phyloP scores from a whole-genome alignment of 2,797 vertebrate genomes.

The Crenichthys baileyi region DNA sequence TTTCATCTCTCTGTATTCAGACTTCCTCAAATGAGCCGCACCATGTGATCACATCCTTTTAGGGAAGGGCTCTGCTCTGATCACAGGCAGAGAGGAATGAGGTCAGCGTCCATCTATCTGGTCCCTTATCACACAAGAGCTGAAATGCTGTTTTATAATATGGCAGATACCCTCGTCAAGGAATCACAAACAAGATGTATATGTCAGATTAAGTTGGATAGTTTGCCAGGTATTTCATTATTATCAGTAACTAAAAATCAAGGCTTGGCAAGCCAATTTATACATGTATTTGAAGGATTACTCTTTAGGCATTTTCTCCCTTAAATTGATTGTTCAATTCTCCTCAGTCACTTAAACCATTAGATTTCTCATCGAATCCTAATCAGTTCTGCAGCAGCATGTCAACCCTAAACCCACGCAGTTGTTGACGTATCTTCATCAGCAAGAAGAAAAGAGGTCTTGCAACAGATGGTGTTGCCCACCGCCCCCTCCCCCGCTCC shows the following conservation, averaged over 20 bases:
- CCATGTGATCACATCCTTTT: conserved; percentile 69
- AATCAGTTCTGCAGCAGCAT: neutral
- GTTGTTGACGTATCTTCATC: conserved; percentile 19
- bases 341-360: neutral
- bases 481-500: conserved; percentile 20
- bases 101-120: conserved; percentile 47
- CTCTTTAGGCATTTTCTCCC: neutral
- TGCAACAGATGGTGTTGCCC: conserved; percentile 32
- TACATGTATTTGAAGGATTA: conserved; percentile 1
- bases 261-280: neutral
- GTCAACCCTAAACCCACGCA: neutral
- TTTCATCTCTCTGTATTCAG: conserved; percentile 75
- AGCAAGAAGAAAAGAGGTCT: conserved; percentile 25
- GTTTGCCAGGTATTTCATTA: conserved; percentile 8
- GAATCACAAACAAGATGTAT: conserved; percentile 8
- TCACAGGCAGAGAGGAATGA: conserved; percentile 44
- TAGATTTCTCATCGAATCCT: no score
- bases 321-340: neutral
- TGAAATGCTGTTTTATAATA: conserved; percentile 22
- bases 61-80: conserved; percentile 59
- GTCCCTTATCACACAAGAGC: conserved; percentile 41
- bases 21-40: conserved; percentile 70
- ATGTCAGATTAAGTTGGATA: conserved; percentile 13
- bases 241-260: neutral
- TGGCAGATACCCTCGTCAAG: conserved; percentile 47